phyloP scores from a whole-genome alignment of 2,797 vertebrate genomes.

The Tangara arthus region DNA sequence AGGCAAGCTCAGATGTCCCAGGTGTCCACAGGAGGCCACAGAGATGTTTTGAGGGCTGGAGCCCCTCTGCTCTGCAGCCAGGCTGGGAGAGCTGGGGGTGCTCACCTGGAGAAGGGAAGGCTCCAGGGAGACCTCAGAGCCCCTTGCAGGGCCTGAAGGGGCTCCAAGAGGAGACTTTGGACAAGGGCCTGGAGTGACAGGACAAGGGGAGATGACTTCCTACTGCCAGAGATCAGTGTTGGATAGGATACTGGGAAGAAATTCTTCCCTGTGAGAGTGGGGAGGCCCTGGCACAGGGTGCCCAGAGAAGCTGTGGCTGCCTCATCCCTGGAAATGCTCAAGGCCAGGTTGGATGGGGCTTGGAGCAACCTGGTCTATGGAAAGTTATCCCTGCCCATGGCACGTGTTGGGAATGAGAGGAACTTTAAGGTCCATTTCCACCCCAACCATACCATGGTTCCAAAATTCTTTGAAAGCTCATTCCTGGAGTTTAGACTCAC shows the following conservation, averaged over 20 bases:
- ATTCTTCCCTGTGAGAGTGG: neutral
- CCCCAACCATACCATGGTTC: neutral
- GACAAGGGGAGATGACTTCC: neutral
- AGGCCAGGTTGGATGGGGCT: accelerated
- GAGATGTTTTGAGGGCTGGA: neutral
- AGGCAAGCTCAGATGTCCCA: neutral
- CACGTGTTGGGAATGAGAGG: neutral
- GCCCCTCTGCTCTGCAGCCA: neutral
- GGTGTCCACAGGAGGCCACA: neutral
- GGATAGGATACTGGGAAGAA: neutral
- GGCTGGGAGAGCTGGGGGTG: neutral
- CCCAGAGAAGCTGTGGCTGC: neutral
- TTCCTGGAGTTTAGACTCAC: neutral
- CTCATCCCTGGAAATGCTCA: neutral
- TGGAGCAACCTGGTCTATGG: neutral
- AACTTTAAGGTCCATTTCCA: neutral
- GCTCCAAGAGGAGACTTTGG: neutral
- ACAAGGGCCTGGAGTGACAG: neutral
- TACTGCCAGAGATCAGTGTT: neutral
- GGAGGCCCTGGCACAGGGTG: accelerated
- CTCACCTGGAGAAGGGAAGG: neutral
- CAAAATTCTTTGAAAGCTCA: neutral
- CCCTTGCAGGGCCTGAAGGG: too few species aligned
- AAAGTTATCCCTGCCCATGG: neutral
- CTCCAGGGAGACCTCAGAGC: neutral